Evolutionary conservation across 1,140 invertebrate genomes (phyloP).

Genomic region (Bombyx mandarina): DNA sequence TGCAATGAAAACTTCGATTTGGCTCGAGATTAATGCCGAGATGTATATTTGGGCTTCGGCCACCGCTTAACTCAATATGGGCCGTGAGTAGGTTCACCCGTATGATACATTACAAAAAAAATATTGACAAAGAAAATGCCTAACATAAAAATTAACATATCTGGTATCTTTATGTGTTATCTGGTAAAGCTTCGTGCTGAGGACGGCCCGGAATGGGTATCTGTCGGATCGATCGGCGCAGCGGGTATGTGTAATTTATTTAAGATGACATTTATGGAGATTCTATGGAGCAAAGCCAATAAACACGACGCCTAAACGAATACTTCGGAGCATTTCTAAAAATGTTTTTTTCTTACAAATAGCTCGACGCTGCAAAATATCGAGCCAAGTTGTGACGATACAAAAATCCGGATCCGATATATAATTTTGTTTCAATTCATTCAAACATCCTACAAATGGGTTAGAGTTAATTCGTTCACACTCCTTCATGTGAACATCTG

Average conservation of each 20-base stretch:
- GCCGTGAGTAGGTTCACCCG: too few species aligned
- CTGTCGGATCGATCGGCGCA: constrained; percentile 16
- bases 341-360: background rate
- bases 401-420: too few species aligned
- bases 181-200: constrained; percentile 19
- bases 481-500: too few species aligned
- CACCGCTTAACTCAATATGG: too few species aligned
- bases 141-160: constrained; percentile 46
- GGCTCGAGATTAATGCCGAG: too few species aligned
- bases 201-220: constrained; percentile 9
- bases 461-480: too few species aligned
- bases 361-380: too few species aligned
- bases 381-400: too few species aligned
- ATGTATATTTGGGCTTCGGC: too few species aligned
- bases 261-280: constrained; percentile 54
- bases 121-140: constrained; percentile 15
- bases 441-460: too few species aligned
- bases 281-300: constrained; percentile 45
- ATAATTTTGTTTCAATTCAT: too few species aligned
- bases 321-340: constrained; percentile 22
- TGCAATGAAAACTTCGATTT: too few species aligned
- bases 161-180: constrained; percentile 31
- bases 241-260: constrained; percentile 38
- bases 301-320: constrained; percentile 35
- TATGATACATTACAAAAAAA: constrained; percentile 14